Base-by-base conservation (phyloP, 1,140 invertebrate genomes). In the Bombus vancouverensis region DNA sequence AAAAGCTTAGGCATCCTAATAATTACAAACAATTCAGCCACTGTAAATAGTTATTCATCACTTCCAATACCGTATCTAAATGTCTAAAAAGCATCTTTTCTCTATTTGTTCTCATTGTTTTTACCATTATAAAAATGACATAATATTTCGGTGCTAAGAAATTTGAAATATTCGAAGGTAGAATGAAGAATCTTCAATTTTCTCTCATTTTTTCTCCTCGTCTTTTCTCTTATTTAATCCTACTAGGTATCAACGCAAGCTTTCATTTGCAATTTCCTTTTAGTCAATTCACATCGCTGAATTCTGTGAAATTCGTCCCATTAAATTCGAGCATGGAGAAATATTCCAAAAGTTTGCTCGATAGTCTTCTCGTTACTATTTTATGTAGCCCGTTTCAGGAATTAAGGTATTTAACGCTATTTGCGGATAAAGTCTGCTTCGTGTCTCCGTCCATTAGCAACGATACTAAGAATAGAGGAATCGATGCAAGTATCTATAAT, bases 1-100 rank as follows among this genome's bases (percentile, higher is more conserved):
- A 70, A 91, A 90, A 87, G 86, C 76, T 90, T 87, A 88, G 88
- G 84, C 78, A 47, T 85, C 65, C 84, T 87, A 89, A 91, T 90
- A 85, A 91, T 88, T 87, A 79, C 62, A 77, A 85, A 87, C 89
- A 88, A 90, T 90, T 81, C 88, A 0, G n/a, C 37, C 82, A 86
- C 81, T 86, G 81, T 89, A 59, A 66, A 71, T n/a, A 68, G 28
- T 79, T 44, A 68, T 79, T 86, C 34, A 28, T 57, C 34, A 25
- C 12, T 32, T 0, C 0, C 3, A n/a, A 37, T 5, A 8, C 4
- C 6, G 18, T 3, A 4, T 18, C 12, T 53, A 47, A 47, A 47
- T 1, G 10, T 1, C 5, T 39, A 53, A 83, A n/a, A 28, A 75
- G 42, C 39, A 44, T 12, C 25, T 39, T 10, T 18, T 22, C 34